Base-by-base conservation (phyloP, 2,797 vertebrate genomes). In the Caiman crocodilus region DNA sequence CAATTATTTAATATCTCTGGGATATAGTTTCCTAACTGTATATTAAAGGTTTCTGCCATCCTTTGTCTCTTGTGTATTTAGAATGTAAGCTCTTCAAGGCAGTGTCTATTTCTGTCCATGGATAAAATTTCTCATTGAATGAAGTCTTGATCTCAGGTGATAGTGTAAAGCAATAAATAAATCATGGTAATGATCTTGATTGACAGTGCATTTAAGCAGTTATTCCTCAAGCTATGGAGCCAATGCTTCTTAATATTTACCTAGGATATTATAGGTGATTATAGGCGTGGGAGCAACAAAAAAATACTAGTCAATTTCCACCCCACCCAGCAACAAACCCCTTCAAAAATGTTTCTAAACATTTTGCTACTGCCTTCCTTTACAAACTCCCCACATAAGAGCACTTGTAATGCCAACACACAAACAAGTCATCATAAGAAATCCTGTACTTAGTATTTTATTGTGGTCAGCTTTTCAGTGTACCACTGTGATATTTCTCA, bases 11-110 rank as follows among this genome's bases (percentile, higher is more conserved):
- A 25, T 73, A 21, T 73, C 35, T 25, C 35, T 73, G 9, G 23
- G 35, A 14, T 25, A 16, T 73, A 84, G 2, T 50, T 94, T 88
- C 57, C 28, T 75, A 6, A 67, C 26, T 75, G 14, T n/a, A n/a
- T 85, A 93, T 74, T 5, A 8, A 7, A 13, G 9, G 65, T 89
- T 80, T 89, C 64, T 92, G 64, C 58, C 21, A 84, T 79, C 2
- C 26, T 8, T 75, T 79, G 61, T 7, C 28, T 25, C 28, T 25
- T 2, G 75, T 28, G 0, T 78, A 17, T 3, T 78, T 58, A 85
- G 63, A 91, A 67, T 26, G 1, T 32, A 79, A 89, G 69, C 21
- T 73, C 35, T 73, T 15, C 69, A 42, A 42, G 88, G 28, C 1
- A 67, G 67, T 7, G 30, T 55, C 10, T 73, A 87, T 74, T 79